phyloP scores from a whole-genome alignment of 2,888 invertebrate species.

The Neoascia interrupta region DNA sequence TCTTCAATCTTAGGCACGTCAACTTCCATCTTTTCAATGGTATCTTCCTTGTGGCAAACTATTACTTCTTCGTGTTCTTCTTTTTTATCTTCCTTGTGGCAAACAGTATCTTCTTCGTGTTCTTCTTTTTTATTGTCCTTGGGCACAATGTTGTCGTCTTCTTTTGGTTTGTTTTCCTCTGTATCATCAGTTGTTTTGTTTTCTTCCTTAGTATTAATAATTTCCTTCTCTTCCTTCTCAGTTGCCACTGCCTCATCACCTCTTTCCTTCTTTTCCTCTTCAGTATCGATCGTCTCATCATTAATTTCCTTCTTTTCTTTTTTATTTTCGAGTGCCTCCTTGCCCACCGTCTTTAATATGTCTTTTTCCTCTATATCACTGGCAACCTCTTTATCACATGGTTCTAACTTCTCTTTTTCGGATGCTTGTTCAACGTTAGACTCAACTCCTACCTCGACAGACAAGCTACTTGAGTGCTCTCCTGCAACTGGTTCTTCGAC shows the following conservation, averaged over 20 bases:
- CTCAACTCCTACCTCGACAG: not conserved
- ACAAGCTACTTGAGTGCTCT: too few species aligned
- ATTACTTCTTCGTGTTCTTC: not conserved
- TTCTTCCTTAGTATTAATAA: too few species aligned
- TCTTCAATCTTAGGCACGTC: slow-evolving; percentile 49
- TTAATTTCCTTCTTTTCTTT: slow-evolving; percentile 32
- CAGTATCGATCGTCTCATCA: not conserved
- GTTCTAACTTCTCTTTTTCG: slow-evolving; percentile 27
- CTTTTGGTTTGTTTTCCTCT: not conserved
- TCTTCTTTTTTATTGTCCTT: not conserved
- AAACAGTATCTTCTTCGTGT: too few species aligned
- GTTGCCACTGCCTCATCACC: not conserved
- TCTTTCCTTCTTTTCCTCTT: slow-evolving; percentile 12
- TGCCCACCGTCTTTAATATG: slow-evolving; percentile 12
- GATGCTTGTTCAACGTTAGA: not conserved
- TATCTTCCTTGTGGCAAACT: slow-evolving; percentile 39
- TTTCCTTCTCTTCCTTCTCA: too few species aligned
- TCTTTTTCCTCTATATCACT: slow-evolving; percentile 33
- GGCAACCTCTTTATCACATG: slow-evolving; percentile 31
- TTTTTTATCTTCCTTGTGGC: slow-evolving; percentile 17
- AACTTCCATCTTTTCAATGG: slow-evolving; percentile 49
- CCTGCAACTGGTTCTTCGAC: slow-evolving; percentile 8
- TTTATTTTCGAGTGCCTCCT: too few species aligned
- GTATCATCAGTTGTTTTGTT: not conserved
- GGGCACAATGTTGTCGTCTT: too few species aligned